Base-by-base conservation (phyloP, 1,140 invertebrate genomes). In the Nasonia giraulti region DNA sequence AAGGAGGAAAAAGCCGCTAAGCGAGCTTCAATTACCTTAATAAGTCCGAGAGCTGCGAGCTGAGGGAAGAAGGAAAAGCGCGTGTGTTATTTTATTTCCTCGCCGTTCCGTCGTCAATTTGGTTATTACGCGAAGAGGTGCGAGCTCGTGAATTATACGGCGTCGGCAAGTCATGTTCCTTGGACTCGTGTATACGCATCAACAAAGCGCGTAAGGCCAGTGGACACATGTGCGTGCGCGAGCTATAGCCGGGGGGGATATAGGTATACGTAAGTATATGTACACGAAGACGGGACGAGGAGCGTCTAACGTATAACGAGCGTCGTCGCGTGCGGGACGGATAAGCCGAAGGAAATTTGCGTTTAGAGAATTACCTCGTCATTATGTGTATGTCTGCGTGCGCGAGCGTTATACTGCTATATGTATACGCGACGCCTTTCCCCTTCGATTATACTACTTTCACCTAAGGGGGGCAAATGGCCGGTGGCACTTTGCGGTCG, bases 281-380 rank as follows among this genome's bases (percentile, higher is more conserved):
- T 37, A 37, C 33, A 69, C 62, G 75, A n/a, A 20, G 50, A 77
- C 12, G 81, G 17, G 37, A 55, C 23, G 68, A 31, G 23, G 33
- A 50, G 44, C 55, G 74, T 27, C 78, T 90, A 90, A 37, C 33
- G 27, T 27, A 91, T 87, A 88, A 91, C 79, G 33, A 40, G 23
- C 6, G 14, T 83, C 84, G 87, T 90, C 90, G 89, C 90, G 89
- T 90, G 90, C 86, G 87, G 86, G 85, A 83, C 50, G 87, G 88
- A 87, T 88, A 89, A 90, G 87, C 85, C 86, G 82, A 88, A 91
- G 91, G 89, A 90, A 91, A 90, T 91, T 91, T 89, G 88, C 89
- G 88, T 90, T 91, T 91, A 91, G 89, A 88, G 91, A 91, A 91
- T 91, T 91, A 90, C 90, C 90, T 84, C 87, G 90, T 90, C 89